Base-by-base conservation (phyloP, 2,888 invertebrate genomes). In the Hypomecis punctinalis region DNA sequence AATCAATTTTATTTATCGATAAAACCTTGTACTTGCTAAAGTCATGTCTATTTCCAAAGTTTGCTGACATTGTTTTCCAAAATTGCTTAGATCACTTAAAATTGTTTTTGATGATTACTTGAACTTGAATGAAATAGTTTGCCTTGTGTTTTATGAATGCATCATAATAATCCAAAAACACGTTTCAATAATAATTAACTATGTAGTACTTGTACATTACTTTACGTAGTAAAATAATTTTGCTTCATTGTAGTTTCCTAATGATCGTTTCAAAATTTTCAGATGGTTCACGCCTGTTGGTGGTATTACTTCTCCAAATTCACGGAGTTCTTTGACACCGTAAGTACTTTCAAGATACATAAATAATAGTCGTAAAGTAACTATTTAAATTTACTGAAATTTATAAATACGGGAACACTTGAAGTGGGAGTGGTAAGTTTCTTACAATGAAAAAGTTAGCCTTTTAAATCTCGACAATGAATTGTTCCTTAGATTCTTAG, bases 221-320 rank as follows among this genome's bases (percentile, higher is more conserved):
- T 2, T 23, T 23, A 23, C 23, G 9, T 35, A 9, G 42, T 43
- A 48, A 45, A 7, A 37, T 46, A 37, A n/a, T 39, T 3, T 11
- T 23, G 11, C 11, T 46, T 3, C 35, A 10, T 63, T 37, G 43
- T 49, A 33, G n/a, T 51, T 60, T 51, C 54, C 37, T 67, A 48
- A 66, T 52, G n/a, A 10, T 47, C 68, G 5, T 59, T 55, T 63
- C 36, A 13, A 62, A 67, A 66, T 81, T 94, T 94, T 77, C 94
- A 98, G 98, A 98, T 98, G 97, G 97, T 97, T 63, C 95, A 96
- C 86, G 97, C 96, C 46, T 97, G 97, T 86, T 98, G 98, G 98
- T 97, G 97, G 98, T 98, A 98, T 91, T 98, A 97, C 90, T 96
- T 98, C 88, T 98, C 98, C 61, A 99, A 99, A 90, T 98, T 98